A percentile compares a stretch with the other conserved stretches of the same genome.
These are phyloP conservation scores for Cyaniris semiargus DNA, from an alignment of 2,888 invertebrate genomes.

Conservation along the genomic window DNA sequence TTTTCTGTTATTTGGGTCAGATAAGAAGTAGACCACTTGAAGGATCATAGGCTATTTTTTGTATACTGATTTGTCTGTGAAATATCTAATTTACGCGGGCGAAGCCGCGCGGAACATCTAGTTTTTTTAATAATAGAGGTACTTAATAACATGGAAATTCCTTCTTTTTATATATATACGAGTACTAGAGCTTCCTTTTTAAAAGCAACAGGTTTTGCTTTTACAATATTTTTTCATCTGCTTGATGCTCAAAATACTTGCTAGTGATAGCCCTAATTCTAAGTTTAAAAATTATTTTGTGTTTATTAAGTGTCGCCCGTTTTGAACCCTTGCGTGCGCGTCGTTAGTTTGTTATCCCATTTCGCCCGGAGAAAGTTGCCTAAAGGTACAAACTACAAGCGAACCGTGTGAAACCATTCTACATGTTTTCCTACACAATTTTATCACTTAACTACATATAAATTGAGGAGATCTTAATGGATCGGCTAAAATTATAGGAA, in stretches of 20 bases:
- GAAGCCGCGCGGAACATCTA: no score
- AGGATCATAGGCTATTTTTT: no score
- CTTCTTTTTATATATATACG: no score
- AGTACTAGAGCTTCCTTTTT: no score
- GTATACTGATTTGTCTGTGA: no score
- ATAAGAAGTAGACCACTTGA: no score
- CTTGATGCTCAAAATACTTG: neutral
- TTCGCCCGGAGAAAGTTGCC: slow-evolving; percentile 16
- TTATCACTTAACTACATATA: neutral
- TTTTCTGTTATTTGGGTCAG: no score
- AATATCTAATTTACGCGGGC: no score
- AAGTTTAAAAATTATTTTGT: neutral
- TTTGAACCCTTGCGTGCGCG: slow-evolving; percentile 22
- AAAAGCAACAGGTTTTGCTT: no score
- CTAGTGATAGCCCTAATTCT: neutral
- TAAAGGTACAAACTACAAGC: slow-evolving; percentile 8
- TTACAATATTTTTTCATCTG: neutral
- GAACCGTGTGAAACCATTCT: slow-evolving; percentile 21
- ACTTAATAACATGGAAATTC: no score
- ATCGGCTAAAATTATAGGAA: neutral
- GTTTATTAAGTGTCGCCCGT: neutral
- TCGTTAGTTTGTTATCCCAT: slow-evolving; percentile 10
- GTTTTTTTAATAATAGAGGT: no score
- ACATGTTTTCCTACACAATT: slow-evolving; percentile 26
- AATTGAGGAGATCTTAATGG: neutral